phyloP scores from a whole-genome alignment of 2,113 vertebrate species.

The Triplophysa dalaica region DNA sequence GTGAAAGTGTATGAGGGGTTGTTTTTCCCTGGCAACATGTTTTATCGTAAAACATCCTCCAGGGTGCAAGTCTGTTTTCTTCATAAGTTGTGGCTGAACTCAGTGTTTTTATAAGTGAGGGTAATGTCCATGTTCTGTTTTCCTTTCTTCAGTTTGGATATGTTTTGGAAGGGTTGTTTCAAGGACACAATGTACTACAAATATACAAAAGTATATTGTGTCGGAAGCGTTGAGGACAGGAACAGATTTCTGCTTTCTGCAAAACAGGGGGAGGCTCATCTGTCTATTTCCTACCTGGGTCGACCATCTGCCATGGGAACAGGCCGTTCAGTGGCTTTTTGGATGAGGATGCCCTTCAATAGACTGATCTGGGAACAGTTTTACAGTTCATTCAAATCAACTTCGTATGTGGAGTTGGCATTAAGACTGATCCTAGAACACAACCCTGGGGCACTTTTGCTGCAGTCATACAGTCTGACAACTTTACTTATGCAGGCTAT shows the following conservation, averaged over 20 bases:
- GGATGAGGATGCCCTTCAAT: neutral
- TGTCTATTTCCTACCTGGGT: conserved; percentile 42
- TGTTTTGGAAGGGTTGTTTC: conserved; percentile 16
- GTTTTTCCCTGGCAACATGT: too few relatives aligned
- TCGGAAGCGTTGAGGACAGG: conserved; percentile 1
- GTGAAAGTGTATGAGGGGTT: too few relatives aligned
- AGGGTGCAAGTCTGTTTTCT: too few relatives aligned
- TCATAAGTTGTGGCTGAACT: too few relatives aligned
- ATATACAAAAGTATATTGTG: neutral
- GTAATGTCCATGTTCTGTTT: neutral
- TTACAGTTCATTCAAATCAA: neutral
- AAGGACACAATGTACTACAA: conserved; percentile 4
- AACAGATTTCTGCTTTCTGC: conserved; percentile 38
- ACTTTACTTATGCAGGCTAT: too few relatives aligned
- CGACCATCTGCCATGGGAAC: conserved; percentile 50
- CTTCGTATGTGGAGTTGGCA: neutral
- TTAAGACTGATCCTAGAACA: neutral
- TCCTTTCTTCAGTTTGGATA: neutral
- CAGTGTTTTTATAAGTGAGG: too few relatives aligned
- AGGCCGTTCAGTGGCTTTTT: neutral
- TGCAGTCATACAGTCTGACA: neutral
- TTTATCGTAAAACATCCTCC: too few relatives aligned
- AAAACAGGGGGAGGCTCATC: conserved; percentile 13
- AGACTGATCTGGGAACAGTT: neutral
- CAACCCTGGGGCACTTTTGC: neutral